phyloP scores from a whole-genome alignment of 2,888 invertebrate species.

The Pelosia muscerda region DNA sequence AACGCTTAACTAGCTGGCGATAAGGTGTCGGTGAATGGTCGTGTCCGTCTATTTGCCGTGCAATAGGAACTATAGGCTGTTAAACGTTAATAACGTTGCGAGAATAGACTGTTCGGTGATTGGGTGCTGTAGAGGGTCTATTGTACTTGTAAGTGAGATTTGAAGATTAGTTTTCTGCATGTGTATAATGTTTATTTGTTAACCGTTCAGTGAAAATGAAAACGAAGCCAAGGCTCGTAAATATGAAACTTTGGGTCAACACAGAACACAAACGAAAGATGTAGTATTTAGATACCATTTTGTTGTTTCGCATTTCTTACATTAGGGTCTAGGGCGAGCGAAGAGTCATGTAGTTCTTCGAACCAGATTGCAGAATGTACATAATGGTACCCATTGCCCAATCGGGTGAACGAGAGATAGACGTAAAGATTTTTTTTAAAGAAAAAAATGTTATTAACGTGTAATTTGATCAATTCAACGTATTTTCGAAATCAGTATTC shows the following conservation, averaged over 20 bases:
- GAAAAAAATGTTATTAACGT: background rate
- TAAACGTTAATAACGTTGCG: conserved; percentile 47
- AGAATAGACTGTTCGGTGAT: conserved; percentile 42
- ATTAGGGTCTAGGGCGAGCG: no score
- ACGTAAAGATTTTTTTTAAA: background rate
- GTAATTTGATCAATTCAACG: background rate
- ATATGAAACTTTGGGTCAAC: no score
- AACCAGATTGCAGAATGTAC: background rate
- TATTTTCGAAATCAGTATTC: background rate
- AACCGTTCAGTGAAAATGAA: background rate
- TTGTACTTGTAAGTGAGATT: conserved; percentile 20
- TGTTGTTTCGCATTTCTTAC: no score
- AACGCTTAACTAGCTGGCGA: conserved; percentile 84
- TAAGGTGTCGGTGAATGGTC: conserved; percentile 81
- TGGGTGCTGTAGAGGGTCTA: conserved; percentile 32
- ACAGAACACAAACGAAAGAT: no score
- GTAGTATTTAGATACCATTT: no score
- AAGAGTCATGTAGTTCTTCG: no score
- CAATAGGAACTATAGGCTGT: conserved; percentile 50
- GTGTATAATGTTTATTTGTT: background rate
- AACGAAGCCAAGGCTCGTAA: no score
- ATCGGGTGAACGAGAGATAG: no score
- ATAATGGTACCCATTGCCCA: no score
- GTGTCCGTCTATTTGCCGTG: conserved; percentile 68
- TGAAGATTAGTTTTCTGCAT: conserved; percentile 17